Evolutionary conservation across 2,113 vertebrate genomes (phyloP), one percentile per base, ranked within the genome.

Genomic region (Ascaphus truei): DNA sequence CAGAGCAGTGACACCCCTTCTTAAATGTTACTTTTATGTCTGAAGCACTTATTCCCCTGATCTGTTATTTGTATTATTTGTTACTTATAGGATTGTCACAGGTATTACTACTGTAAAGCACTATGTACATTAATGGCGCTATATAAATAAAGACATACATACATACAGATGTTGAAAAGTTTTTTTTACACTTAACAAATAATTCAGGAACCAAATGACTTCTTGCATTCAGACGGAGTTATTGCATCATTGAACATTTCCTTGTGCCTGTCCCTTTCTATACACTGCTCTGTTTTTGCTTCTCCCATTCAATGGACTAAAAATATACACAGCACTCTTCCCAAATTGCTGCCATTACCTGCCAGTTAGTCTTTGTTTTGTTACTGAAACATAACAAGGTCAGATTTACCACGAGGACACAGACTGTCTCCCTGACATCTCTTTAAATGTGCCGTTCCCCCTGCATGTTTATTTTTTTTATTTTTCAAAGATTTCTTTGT

Each of bases 231-330:
- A 69, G 27, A 62, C 29, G 37, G 30, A n/a, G 39, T 18, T 51
- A 72, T 18, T 65, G 41, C 36, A 68, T 30, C 34, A 58, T 75
- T 61, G 58, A 52, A 23, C 20, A 20, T 58, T 60, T 66, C 50
- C 16, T 23, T 53, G 55, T 41, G 52, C 52, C 43, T 48, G 23
- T 62, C 55, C 41, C 57, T 29, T 62, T 57, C 50, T 16, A 73
- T 71, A 37, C 62, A 56, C 33, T 22, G 64, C 39, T 43, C 55
- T 31, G 65, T 50, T 57, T 64, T 62, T 26, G 39, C 60, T 63
- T 64, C 51, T 56, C 26, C n/a, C 10, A 39, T 20, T 18, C 13
- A 0, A 8, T 6, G 25, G 37, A 20, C 18, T 51, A 77, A 72
- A 74, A 45, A 68, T 6, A 61, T 5, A 53, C 41, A 57, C n/a